Base-by-base conservation (phyloP, 2,797 vertebrate genomes). In the Remorina albescens region DNA sequence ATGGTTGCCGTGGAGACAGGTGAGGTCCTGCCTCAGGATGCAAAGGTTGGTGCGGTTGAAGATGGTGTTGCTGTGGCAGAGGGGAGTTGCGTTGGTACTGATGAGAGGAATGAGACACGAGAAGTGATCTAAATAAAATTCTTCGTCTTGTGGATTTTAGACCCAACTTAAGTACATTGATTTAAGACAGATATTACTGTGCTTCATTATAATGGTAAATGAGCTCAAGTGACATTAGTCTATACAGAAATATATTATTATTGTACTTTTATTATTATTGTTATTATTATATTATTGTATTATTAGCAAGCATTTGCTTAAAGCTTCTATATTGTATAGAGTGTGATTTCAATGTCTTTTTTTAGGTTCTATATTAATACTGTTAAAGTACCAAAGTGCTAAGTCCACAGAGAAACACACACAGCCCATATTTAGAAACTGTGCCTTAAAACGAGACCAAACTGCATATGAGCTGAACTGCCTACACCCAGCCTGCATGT, bases 1-100 rank as follows among this genome's bases (percentile, higher is more conserved):
- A 95, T 0, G 96, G 96, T 90, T 97, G 96, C 79, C 94, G 93
- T 30, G 96, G 96, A 61, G 96, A 96, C 70, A 96, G 93, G 84
- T 96, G 94, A 72, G 95, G 95, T 64, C 94, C 95, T 2, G 93
- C 87, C 1, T 95, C 95, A 0, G 94, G 96, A 0, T 95, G 95
- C 0, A 95, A 93, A 0, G 94, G 95, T 0, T 95, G 96, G 1
- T 95, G 95, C 0, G 94, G 95, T 60, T 94, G 95, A 19, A 89
- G 93, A 86, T 97, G 94, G 84, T 96, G 95, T 28, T 96, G 96
- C 71, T 96, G 96, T 61, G 94, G 94, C 13, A 95, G 91, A 0
- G 94, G 94, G 0, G 95, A 93, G 39, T 93, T 95, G 0, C 92
- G 95, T 0, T 95, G 96, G 0, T 90, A 95, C 95, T 18, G 93